Evolutionary conservation across 1,140 invertebrate species (phyloP), one percentile per base, ranked within the genome.

Genomic region (Atopsyche davidsoni): DNA sequence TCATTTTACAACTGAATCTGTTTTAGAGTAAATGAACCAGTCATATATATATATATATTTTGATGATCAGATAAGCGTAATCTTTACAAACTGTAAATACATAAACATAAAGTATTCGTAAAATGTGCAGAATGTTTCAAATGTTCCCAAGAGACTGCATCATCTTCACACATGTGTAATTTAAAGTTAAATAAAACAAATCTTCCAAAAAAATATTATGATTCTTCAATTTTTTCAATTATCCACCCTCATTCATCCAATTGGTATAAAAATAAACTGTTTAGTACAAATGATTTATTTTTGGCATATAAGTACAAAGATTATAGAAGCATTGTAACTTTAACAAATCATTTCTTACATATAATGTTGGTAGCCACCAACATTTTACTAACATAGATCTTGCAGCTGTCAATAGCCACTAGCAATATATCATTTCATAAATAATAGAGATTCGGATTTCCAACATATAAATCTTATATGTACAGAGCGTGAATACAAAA

Each of bases 261-360:
- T n/a, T n/a, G 38, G 41, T 2, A 35, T 34, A 16, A 45, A 45
- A 46, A 23, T 41, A n/a, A n/a, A n/a, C 14, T 28, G 35, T 31
- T 44, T 44, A 17, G 44, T 44, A 44, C 23, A 43, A 51, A 51
- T 25, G 13, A 38, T 44, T 51, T 42, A 42, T 51, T 32, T 51
- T 51, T 51, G 48, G 48, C 40, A 51, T 51, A 51, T 51, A 51
- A 44, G 48, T 51, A 50, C 47, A 50, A 50, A 50, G 47, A 50
- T 50, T 50, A 51, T 42, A 42, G 40, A 42, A 17, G 40, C 22
- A 10, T 22, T 42, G 19, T 23, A n/a, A n/a, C n/a, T n/a, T n/a
- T n/a, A n/a, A 42, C 40, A 42, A 42, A 42, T 25, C 11, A 17
- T n/a, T n/a, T n/a, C n/a, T n/a, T n/a, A n/a, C n/a, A n/a, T n/a